Conservation (phyloP, 2,113 vertebrate genomes). For the Callaeas wilsoni region DNA sequence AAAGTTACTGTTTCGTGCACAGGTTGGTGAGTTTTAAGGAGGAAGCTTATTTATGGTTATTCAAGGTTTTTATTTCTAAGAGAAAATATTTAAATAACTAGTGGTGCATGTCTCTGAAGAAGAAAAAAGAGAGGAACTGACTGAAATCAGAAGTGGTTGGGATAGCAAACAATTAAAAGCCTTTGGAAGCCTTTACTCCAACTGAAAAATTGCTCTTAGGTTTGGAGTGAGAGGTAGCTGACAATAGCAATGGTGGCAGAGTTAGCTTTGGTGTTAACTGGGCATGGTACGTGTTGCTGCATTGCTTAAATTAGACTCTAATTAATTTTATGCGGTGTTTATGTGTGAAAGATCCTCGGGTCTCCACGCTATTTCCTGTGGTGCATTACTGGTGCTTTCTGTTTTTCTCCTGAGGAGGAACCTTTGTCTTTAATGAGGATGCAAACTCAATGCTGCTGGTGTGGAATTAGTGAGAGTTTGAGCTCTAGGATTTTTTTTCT, state of each 20-base stretch:
- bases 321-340: neutral
- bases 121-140: neutral
- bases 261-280: neutral
- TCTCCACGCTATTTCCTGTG: neutral
- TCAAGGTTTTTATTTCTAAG: neutral
- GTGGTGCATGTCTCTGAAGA: fast-evolving
- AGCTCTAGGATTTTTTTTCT: neutral
- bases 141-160: neutral
- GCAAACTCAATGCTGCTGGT: neutral
- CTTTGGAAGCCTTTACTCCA: neutral
- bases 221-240: neutral
- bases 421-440: neutral
- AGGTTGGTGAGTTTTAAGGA: neutral
- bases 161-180: neutral
- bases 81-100: neutral
- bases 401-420: neutral
- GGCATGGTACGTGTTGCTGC: fast-evolving
- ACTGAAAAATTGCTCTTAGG: neutral
- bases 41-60: neutral
- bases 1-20: neutral
- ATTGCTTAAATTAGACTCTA: neutral
- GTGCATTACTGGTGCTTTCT: neutral
- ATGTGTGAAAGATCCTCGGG: neutral
- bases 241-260: neutral
- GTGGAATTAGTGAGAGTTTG: neutral